These are phyloP conservation scores for Drosophila sulfurigaster DNA, from an alignment of 1,140 invertebrate genomes.

Conservation along the genomic window DNA sequence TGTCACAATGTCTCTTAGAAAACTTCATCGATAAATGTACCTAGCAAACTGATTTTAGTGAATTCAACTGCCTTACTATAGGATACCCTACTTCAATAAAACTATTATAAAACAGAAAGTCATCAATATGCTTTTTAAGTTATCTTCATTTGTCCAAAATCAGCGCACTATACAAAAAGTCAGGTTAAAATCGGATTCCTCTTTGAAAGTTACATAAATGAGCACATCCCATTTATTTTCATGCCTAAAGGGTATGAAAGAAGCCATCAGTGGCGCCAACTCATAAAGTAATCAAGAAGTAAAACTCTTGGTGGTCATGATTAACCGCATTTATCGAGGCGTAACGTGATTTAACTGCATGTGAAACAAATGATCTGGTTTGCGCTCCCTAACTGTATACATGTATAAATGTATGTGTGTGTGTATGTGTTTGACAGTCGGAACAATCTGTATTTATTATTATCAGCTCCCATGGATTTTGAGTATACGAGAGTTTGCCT, in stretches of 20 bases:
- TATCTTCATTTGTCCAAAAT: too few relatives aligned
- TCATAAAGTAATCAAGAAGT: slow-evolving; percentile 39
- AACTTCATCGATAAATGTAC: too few relatives aligned
- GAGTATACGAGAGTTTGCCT: slow-evolving; percentile 25
- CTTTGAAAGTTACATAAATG: background rate
- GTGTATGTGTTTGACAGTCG: slow-evolving; percentile 1
- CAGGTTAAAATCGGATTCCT: background rate
- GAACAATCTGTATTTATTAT: slow-evolving; percentile 35
- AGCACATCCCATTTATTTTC: background rate
- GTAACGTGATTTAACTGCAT: slow-evolving; percentile 81
- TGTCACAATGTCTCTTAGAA: too few relatives aligned
- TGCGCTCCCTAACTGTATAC: slow-evolving; percentile 21
- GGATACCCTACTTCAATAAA: too few relatives aligned
- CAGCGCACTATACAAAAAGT: too few relatives aligned
- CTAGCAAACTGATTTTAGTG: too few relatives aligned
- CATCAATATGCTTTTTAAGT: too few relatives aligned
- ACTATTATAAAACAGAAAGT: too few relatives aligned
- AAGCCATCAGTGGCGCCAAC: slow-evolving; percentile 11
- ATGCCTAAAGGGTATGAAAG: slow-evolving; percentile 25
- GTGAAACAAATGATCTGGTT: slow-evolving; percentile 71
- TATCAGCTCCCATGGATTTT: slow-evolving; percentile 25
- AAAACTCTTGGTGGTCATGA: slow-evolving; percentile 53
- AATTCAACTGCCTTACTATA: too few relatives aligned
- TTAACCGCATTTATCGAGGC: slow-evolving; percentile 80
- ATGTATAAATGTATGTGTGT: background rate